A percentile compares a stretch with the other conserved stretches of the same genome.
phyloP scores from a whole-genome alignment of 2,113 vertebrate genomes.

The Aegithalos caudatus region DNA sequence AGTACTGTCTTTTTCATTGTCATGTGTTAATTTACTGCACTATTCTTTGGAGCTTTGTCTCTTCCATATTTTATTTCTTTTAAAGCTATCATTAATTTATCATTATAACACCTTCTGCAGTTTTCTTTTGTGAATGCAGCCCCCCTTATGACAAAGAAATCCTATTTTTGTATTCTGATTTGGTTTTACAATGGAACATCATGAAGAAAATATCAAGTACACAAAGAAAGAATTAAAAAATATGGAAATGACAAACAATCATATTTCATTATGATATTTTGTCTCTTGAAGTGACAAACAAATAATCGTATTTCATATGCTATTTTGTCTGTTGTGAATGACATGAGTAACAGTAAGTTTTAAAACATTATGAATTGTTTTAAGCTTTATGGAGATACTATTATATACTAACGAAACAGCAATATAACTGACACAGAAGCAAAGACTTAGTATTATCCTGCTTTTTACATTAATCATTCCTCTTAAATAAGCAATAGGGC shows the following conservation, averaged over 20 bases:
- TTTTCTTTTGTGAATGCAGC: conserved; percentile 38
- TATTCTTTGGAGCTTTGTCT: conserved; percentile 41
- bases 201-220: neutral
- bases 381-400: neutral
- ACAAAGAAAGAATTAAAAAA: neutral
- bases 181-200: neutral
- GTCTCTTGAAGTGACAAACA: neutral
- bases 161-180: conserved; percentile 8
- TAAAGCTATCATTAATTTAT: conserved; percentile 67
- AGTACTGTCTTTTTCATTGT: conserved; percentile 31
- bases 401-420: neutral
- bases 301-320: neutral
- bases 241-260: neutral
- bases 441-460: neutral
- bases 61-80: conserved; percentile 47
- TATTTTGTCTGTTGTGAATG: neutral
- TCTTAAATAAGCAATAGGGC: neutral
- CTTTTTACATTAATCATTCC: neutral
- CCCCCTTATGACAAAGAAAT: neutral
- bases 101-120: conserved; percentile 7
- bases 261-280: neutral
- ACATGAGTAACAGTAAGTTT: neutral
- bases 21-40: conserved; percentile 17
- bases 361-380: conserved; percentile 29
- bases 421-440: neutral